These are phyloP conservation scores for Achroia grisella DNA, from an alignment of 1,140 invertebrate genomes.

Conservation along the genomic window DNA sequence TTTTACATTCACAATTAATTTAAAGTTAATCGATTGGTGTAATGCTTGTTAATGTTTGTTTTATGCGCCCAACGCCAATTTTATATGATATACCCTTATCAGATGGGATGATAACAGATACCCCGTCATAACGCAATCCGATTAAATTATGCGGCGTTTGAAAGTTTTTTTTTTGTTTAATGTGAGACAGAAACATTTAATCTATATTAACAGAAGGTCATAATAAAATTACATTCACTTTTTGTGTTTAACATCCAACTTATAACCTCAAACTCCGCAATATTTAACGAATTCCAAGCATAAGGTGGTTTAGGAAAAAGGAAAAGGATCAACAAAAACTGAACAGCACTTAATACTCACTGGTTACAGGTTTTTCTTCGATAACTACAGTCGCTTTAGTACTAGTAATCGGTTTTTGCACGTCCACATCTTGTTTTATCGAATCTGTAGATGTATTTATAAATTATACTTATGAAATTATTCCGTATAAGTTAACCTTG, in stretches of 20 bases:
- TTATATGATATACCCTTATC: constrained; percentile 24
- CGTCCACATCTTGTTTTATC: constrained; percentile 58
- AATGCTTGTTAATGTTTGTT: constrained; percentile 33
- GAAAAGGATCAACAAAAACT: constrained; percentile 29
- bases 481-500: constrained; percentile 5
- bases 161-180: constrained; percentile 1
- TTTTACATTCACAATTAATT: constrained; percentile 45
- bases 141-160: constrained; percentile 20
- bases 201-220: background rate
- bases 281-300: constrained; percentile 25
- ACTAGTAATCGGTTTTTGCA: constrained; percentile 56
- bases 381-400: constrained; percentile 48
- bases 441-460: constrained; percentile 65
- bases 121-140: constrained; percentile 21
- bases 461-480: constrained; percentile 40
- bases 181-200: too few species aligned
- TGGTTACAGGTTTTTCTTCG: constrained; percentile 55
- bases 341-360: constrained; percentile 55
- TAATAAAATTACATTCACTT: constrained; percentile 25
- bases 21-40: constrained; percentile 22
- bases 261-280: constrained; percentile 41
- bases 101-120: constrained; percentile 18
- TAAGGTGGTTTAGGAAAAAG: constrained; percentile 27
- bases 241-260: constrained; percentile 5
- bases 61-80: constrained; percentile 29